A percentile compares a stretch with the other conserved stretches of the same genome.
phyloP scores from a whole-genome alignment of 2,888 invertebrate genomes.

The Diarsia brunnea region DNA sequence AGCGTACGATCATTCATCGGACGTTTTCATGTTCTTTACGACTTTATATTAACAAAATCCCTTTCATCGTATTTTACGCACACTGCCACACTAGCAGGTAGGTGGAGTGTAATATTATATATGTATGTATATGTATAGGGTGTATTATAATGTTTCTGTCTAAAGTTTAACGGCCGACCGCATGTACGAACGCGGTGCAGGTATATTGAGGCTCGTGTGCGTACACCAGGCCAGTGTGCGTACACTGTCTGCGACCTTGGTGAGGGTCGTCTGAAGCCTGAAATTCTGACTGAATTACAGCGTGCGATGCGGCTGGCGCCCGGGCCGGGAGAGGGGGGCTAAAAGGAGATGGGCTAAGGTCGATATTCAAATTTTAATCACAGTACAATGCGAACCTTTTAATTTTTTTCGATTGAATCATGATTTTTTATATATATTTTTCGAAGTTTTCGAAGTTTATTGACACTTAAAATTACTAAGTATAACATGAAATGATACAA shows the following conservation, averaged over 20 bases:
- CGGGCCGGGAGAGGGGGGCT: slow-evolving; percentile 54
- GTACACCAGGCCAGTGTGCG: slow-evolving; percentile 75
- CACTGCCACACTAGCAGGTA: slow-evolving; percentile 41
- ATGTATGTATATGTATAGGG: slow-evolving; percentile 23
- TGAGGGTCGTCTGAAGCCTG: slow-evolving; percentile 86
- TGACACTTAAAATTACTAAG: background rate
- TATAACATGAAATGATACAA: background rate
- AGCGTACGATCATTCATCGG: slow-evolving; percentile 51
- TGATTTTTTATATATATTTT: background rate
- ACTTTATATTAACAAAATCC: slow-evolving; percentile 55
- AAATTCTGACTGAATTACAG: slow-evolving; percentile 76
- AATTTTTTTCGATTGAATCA: slow-evolving; percentile 35
- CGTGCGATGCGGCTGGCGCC: slow-evolving; percentile 70
- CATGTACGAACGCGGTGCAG: slow-evolving; percentile 70
- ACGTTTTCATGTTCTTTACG: slow-evolving; percentile 59
- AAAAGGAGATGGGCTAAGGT: slow-evolving; percentile 68
- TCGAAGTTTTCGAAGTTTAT: background rate
- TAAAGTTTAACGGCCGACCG: slow-evolving; percentile 79
- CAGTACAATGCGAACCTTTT: slow-evolving; percentile 71
- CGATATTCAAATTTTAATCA: slow-evolving; percentile 81
- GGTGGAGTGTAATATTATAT: background rate
- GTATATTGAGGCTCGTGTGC: slow-evolving; percentile 70
- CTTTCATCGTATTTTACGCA: slow-evolving; percentile 54
- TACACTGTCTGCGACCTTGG: slow-evolving; percentile 88
- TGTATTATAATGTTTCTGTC: slow-evolving; percentile 57